phyloP scores from a whole-genome alignment of 1,140 invertebrate genomes.

The Meloidogyne hapla region DNA sequence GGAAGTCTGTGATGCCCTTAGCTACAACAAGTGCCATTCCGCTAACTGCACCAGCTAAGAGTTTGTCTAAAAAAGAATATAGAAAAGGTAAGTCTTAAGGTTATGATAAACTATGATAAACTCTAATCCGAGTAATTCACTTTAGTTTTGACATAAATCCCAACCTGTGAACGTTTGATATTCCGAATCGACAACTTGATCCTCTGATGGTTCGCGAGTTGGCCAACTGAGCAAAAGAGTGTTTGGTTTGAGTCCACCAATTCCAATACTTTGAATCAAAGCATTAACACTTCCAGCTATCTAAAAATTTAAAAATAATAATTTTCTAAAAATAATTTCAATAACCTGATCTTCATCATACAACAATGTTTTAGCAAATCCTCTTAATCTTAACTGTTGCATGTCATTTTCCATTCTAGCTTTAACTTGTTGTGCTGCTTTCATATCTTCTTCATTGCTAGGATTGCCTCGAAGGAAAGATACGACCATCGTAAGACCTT shows the following conservation, averaged over 20 bases:
- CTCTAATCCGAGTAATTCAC: no score
- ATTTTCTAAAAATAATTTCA: conserved; percentile 68
- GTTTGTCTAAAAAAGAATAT: conserved; percentile 43
- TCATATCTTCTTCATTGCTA: conserved; percentile 44
- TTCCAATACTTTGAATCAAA: conserved; percentile 75
- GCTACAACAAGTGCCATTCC: conserved; percentile 63
- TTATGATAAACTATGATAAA: no score
- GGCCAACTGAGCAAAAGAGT: conserved; percentile 97
- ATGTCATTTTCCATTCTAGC: conserved; percentile 60
- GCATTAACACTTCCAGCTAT: conserved; percentile 75
- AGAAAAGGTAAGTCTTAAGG: no score
- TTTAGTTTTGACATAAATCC: not conserved
- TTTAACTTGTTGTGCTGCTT: conserved; percentile 53
- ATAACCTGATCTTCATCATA: conserved; percentile 59
- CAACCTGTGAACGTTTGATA: conserved; percentile 59
- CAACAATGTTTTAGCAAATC: conserved; percentile 59
- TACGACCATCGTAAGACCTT: conserved; percentile 83
- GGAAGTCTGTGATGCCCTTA: conserved; percentile 59
- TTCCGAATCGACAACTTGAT: conserved; percentile 48
- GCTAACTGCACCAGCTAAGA: conserved; percentile 50
- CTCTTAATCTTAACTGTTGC: conserved; percentile 48
- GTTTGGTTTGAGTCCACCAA: conserved; percentile 96
- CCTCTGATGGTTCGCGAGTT: conserved; percentile 73
- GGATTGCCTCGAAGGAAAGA: conserved; percentile 78
- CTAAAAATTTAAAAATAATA: conserved; percentile 73